Percentiles rank a stretch among this genome's conserved stretches.
Conservation (phyloP, 2,888 invertebrate genomes). For the Autographa gamma region DNA sequence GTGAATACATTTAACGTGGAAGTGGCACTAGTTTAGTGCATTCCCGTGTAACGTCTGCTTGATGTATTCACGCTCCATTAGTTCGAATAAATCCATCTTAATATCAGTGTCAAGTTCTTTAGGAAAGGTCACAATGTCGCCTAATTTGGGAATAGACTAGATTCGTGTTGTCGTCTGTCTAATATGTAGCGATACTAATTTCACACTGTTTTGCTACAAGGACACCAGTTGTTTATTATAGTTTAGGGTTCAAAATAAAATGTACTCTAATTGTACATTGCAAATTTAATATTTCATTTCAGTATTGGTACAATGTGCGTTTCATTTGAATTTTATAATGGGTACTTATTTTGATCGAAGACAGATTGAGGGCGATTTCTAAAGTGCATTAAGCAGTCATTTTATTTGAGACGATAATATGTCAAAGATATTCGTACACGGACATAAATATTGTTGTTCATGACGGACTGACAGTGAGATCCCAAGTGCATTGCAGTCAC, state of each 20-base stretch:
- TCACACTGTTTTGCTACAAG: too few species aligned
- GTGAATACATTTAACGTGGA: neutral
- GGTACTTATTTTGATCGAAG: neutral
- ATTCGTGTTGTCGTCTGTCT: neutral
- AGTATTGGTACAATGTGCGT: too few species aligned
- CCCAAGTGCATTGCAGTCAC: neutral
- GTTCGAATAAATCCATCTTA: constrained; percentile 12
- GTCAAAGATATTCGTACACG: neutral
- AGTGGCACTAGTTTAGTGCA: constrained; percentile 15
- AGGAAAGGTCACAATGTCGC: constrained; percentile 2
- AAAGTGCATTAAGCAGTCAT: constrained; percentile 9
- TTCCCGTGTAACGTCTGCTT: constrained; percentile 16
- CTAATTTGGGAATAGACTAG: neutral
- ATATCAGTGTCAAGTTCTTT: constrained; percentile 22
- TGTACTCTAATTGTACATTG: neutral
- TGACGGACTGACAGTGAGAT: neutral
- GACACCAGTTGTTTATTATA: too few species aligned
- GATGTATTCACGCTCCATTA: constrained; percentile 4
- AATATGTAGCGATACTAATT: too few species aligned
- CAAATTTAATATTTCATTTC: too few species aligned
- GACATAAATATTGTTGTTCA: neutral
- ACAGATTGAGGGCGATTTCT: neutral
- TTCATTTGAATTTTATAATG: neutral
- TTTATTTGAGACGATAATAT: neutral
- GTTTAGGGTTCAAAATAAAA: neutral